A percentile compares a stretch with the other conserved stretches of the same genome.
phyloP scores from a whole-genome alignment of 2,888 invertebrate species.

The Sinelater perroti region DNA sequence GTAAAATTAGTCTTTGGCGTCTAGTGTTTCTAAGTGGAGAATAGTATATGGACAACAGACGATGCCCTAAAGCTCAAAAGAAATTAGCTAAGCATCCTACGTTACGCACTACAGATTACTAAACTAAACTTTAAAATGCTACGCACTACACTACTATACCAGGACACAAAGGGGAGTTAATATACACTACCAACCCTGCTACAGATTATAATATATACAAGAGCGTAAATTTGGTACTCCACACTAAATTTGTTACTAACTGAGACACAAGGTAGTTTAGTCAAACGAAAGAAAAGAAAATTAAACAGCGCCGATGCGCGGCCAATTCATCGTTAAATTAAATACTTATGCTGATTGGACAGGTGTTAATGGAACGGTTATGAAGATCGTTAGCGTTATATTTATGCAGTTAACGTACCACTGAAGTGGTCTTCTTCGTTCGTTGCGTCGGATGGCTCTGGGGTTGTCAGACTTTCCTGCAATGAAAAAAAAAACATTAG shows the following conservation, averaged over 20 bases:
- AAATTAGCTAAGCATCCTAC: too few relatives aligned
- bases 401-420: slow-evolving; percentile 63
- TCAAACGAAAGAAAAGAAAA: slow-evolving; percentile 21
- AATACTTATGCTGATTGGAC: slow-evolving; percentile 36
- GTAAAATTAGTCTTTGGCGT: too few relatives aligned
- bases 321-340: slow-evolving; percentile 22
- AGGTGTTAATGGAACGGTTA: slow-evolving; percentile 37
- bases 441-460: slow-evolving; percentile 71
- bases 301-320: slow-evolving; percentile 23
- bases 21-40: too few relatives aligned
- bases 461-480: slow-evolving; percentile 75
- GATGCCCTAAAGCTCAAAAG: too few relatives aligned
- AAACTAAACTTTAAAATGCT: background rate
- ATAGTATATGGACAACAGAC: too few relatives aligned
- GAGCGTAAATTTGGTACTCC: slow-evolving; percentile 43
- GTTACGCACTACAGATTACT: too few relatives aligned
- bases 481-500: slow-evolving; percentile 59
- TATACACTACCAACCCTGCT: slow-evolving; percentile 51
- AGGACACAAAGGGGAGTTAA: too few relatives aligned
- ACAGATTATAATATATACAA: slow-evolving; percentile 32
- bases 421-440: slow-evolving; percentile 76
- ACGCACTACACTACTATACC: slow-evolving; percentile 4
- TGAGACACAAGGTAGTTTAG: slow-evolving; percentile 43
- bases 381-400: slow-evolving; percentile 35
- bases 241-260: slow-evolving; percentile 25